Conservation (phyloP, 2,888 invertebrate genomes). For the Catocala nupta region DNA sequence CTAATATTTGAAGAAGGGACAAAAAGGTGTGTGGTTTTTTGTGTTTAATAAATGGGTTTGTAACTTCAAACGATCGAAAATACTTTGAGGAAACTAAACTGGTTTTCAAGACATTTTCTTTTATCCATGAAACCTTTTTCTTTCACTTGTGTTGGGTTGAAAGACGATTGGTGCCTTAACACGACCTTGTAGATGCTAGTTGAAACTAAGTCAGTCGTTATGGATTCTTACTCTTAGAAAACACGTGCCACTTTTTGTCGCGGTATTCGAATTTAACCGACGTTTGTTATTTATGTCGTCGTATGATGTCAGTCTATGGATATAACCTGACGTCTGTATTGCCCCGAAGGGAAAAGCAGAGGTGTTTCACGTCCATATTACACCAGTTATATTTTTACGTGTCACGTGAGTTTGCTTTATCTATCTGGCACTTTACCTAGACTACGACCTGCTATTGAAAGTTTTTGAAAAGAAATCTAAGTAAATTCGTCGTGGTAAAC, state of each 20-base stretch:
- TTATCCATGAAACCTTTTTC: not conserved
- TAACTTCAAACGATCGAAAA: not conserved
- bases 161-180: constrained; percentile 17
- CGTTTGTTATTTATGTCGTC: too few relatives aligned
- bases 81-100: constrained; percentile 6
- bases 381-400: too few relatives aligned
- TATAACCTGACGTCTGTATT: too few relatives aligned
- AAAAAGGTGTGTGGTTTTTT: not conserved
- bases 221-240: not conserved
- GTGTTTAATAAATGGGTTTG: constrained; percentile 1
- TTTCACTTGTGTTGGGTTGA: not conserved
- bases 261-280: too few relatives aligned
- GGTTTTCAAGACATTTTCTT: not conserved
- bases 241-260: not conserved
- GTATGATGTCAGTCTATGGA: too few relatives aligned
- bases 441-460: too few relatives aligned
- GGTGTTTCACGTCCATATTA: too few relatives aligned
- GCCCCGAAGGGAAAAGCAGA: too few relatives aligned
- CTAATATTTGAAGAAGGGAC: not conserved
- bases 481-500: too few relatives aligned
- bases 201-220: constrained; percentile 21
- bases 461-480: too few relatives aligned
- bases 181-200: constrained; percentile 17
- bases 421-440: too few relatives aligned
- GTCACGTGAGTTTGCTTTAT: too few relatives aligned